These are phyloP conservation scores for Drosophila aldrichi DNA, from an alignment of 2,888 invertebrate genomes.

Conservation along the genomic window DNA sequence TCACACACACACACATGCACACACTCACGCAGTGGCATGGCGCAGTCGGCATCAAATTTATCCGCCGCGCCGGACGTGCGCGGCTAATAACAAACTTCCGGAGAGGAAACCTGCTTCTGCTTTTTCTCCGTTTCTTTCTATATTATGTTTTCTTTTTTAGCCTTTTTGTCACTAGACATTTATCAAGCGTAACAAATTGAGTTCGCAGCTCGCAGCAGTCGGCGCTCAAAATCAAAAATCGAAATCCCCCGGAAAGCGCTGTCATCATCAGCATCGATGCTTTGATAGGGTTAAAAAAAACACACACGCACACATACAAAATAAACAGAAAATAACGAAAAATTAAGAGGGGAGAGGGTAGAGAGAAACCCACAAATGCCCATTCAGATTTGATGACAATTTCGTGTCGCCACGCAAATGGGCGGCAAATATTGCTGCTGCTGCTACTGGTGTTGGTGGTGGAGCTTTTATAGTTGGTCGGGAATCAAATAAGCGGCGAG, in stretches of 20 bases:
- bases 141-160: slow-evolving; percentile 3
- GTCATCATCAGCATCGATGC: slow-evolving; percentile 42
- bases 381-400: slow-evolving; percentile 54
- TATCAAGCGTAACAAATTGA: slow-evolving; percentile 76
- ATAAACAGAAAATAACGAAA: slow-evolving; percentile 18
- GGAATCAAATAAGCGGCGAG: slow-evolving; percentile 13
- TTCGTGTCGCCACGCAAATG: slow-evolving; percentile 46
- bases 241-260: slow-evolving; percentile 51
- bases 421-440: slow-evolving; percentile 18
- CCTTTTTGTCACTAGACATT: slow-evolving; percentile 72
- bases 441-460: slow-evolving; percentile 6
- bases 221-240: slow-evolving; percentile 55
- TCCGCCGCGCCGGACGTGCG: slow-evolving; percentile 75
- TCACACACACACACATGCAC: not conserved
- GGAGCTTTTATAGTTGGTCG: slow-evolving; percentile 23
- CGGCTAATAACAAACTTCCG: slow-evolving; percentile 83
- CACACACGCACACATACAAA: not conserved
- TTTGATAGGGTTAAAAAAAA: slow-evolving; percentile 22
- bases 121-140: slow-evolving; percentile 9
- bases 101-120: slow-evolving; percentile 72
- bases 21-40: not conserved
- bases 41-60: slow-evolving; percentile 46
- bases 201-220: slow-evolving; percentile 54
- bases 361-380: slow-evolving; percentile 30
- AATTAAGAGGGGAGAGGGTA: slow-evolving; percentile 4